Evolutionary conservation across 2,797 vertebrate species (phyloP).

Genomic region (Somateria mollissima): DNA sequence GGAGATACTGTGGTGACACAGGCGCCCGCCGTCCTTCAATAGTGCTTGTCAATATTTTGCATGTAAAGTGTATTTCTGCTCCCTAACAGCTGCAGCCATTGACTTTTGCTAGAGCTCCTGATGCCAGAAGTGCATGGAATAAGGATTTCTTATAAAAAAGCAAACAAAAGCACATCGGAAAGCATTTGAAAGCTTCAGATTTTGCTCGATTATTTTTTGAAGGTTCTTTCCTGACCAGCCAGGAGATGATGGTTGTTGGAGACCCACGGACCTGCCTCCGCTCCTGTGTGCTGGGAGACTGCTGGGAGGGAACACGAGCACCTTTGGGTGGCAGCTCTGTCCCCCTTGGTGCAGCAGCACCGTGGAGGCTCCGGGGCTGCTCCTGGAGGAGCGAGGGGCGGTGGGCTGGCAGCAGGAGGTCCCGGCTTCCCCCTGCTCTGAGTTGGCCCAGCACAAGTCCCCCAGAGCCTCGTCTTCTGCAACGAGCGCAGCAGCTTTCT

Average conservation of each 20-base stretch:
- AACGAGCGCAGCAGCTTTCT: not conserved
- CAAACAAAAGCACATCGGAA: not conserved
- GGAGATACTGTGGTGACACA: not conserved
- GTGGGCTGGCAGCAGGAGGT: not conserved
- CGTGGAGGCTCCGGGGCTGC: not conserved
- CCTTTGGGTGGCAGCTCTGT: not conserved
- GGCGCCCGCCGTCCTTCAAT: not conserved
- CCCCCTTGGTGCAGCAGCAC: not conserved
- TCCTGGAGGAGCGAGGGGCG: not conserved
- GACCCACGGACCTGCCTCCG: fast-evolving
- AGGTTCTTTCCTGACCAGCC: not conserved
- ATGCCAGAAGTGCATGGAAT: not conserved
- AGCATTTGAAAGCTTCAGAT: not conserved
- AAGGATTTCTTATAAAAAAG: not conserved
- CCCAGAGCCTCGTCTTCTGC: fast-evolving
- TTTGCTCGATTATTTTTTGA: not conserved
- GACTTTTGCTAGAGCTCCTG: not conserved
- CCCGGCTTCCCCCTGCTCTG: too few relatives aligned
- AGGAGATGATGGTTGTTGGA: not conserved
- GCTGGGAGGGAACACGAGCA: not conserved
- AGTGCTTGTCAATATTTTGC: not conserved
- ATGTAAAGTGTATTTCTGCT: not conserved
- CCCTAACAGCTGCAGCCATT: not conserved
- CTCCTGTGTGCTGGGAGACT: fast-evolving
- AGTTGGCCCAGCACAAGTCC: not conserved